These are phyloP conservation scores for Escarpia spicata DNA, from an alignment of 2,888 invertebrate genomes.

Conservation along the genomic window DNA sequence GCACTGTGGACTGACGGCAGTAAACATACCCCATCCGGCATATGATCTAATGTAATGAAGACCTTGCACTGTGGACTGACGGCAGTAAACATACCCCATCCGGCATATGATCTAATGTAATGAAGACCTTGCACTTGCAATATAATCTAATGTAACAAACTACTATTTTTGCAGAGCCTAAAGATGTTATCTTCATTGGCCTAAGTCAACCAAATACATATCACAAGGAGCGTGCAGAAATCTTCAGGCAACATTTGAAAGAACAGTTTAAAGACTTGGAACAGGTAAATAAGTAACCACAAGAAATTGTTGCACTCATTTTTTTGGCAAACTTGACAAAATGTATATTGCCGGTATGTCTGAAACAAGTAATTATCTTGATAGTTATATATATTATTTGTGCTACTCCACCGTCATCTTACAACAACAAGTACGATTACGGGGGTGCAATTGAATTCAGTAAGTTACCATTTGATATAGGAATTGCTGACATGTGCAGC, in stretches of 20 bases:
- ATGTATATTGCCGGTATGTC: background rate
- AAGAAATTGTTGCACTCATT: background rate
- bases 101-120: too few relatives aligned
- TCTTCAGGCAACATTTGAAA: conserved; percentile 10
- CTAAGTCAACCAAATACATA: background rate
- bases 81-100: too few relatives aligned
- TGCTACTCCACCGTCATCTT: background rate
- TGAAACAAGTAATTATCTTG: background rate
- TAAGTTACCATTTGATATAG: background rate
- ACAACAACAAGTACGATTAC: too few relatives aligned
- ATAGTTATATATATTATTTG: background rate
- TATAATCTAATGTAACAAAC: too few relatives aligned
- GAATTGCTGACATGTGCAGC: background rate
- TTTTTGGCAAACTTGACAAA: background rate
- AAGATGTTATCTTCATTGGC: background rate
- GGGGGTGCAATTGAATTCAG: too few relatives aligned
- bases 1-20: too few relatives aligned
- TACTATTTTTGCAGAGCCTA: background rate
- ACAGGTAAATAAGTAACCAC: background rate
- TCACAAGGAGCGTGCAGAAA: background rate
- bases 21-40: too few relatives aligned
- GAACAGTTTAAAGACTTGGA: background rate
- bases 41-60: too few relatives aligned
- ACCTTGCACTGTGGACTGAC: too few relatives aligned
- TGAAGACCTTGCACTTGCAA: too few relatives aligned